phyloP scores from a whole-genome alignment of 2,888 invertebrate genomes.

The Orthosia incerta region DNA sequence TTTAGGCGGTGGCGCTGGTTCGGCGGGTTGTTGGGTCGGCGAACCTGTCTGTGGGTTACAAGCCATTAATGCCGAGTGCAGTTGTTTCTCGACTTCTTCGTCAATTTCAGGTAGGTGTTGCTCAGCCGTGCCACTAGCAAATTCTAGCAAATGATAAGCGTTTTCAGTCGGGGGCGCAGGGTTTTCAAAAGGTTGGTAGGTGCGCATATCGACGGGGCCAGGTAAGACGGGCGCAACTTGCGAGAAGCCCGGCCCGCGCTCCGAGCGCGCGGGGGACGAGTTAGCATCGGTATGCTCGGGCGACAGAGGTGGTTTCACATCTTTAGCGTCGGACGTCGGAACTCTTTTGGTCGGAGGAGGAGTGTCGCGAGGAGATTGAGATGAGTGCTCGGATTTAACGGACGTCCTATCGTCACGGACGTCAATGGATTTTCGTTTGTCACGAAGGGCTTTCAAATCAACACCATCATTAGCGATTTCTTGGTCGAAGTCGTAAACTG shows the following conservation, averaged over 20 bases:
- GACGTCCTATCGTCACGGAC: conserved; percentile 89
- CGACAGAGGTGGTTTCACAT: conserved; percentile 86
- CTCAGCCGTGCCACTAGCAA: conserved; percentile 93
- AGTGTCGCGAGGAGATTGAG: conserved; percentile 91
- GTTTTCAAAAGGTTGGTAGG: conserved; percentile 93
- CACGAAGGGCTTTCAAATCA: conserved; percentile 95
- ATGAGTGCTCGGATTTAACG: conserved; percentile 88
- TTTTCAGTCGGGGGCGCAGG: conserved; percentile 91
- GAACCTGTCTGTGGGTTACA: conserved; percentile 85
- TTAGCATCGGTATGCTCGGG: conserved; percentile 78
- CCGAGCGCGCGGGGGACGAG: conserved; percentile 70
- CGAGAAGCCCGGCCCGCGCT: conserved; percentile 79
- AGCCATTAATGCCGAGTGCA: conserved; percentile 93
- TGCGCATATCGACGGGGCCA: conserved; percentile 97
- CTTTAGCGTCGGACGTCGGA: conserved; percentile 84
- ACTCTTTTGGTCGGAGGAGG: conserved; percentile 85
- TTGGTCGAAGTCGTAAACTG: conserved; percentile 97
- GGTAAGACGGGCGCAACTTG: conserved; percentile 94
- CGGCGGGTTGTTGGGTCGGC: conserved; percentile 69
- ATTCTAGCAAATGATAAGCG: conserved; percentile 92
- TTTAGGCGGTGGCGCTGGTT: conserved; percentile 73
- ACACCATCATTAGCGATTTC: conserved; percentile 94
- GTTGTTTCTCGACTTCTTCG: conserved; percentile 95
- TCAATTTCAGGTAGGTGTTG: conserved; percentile 94
- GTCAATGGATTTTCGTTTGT: conserved; percentile 94